Evolutionary conservation across 2,888 invertebrate species (phyloP).

Genomic region (Thyatira batis): DNA sequence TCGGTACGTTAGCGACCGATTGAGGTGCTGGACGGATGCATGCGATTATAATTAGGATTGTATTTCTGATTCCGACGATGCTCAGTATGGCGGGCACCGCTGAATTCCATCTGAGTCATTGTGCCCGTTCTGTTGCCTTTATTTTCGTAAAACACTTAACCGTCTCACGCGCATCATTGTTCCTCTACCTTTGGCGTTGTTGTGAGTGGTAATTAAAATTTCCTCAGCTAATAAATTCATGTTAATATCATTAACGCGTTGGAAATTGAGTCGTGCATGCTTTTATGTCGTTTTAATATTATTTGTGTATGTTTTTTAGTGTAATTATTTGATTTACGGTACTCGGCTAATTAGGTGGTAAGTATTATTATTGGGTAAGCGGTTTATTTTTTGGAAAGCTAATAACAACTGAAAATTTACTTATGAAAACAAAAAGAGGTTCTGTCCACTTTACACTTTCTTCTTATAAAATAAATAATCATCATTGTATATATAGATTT

Average conservation of each 20-base stretch:
- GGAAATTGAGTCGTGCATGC: background rate
- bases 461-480: no score
- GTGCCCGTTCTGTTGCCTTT: slow-evolving; percentile 80
- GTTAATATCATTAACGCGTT: slow-evolving; percentile 6
- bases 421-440: no score
- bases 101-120: slow-evolving; percentile 82
- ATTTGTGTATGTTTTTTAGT: background rate
- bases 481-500: no score
- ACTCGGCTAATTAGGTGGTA: background rate
- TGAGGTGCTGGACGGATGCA: slow-evolving; percentile 80
- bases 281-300: background rate
- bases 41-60: slow-evolving; percentile 82
- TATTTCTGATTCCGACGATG: slow-evolving; percentile 82
- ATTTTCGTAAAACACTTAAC: slow-evolving; percentile 80
- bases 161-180: slow-evolving; percentile 74
- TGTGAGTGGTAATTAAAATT: slow-evolving; percentile 39
- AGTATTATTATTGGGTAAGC: background rate
- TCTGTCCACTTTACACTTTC: no score
- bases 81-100: slow-evolving; percentile 75
- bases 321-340: background rate
- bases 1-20: slow-evolving; percentile 66
- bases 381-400: background rate
- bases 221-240: slow-evolving; percentile 16
- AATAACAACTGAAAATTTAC: no score
- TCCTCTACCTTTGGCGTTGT: slow-evolving; percentile 46